These are phyloP conservation scores for Drosophila sucinea DNA, from an alignment of 1,140 invertebrate genomes.

Conservation along the genomic window DNA sequence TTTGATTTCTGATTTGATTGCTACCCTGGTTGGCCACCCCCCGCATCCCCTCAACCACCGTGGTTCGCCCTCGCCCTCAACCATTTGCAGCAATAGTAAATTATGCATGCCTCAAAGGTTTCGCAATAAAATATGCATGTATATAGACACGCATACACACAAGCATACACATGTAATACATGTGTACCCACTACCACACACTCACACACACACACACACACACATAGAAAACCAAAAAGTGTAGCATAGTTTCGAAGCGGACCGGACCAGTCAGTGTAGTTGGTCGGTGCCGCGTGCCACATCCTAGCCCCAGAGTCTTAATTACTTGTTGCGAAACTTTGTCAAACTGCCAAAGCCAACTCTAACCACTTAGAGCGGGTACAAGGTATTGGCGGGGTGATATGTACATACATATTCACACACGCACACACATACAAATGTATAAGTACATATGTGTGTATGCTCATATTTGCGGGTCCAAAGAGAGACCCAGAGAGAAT, in stretches of 20 bases:
- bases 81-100: constrained; percentile 49
- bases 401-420: neutral
- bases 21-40: constrained; percentile 21
- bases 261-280: neutral
- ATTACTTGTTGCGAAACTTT: constrained; percentile 29
- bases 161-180: constrained; percentile 3
- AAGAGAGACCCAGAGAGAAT: neutral
- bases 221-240: constrained; percentile 42
- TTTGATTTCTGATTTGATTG: constrained; percentile 48
- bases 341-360: constrained; percentile 18
- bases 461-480: neutral
- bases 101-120: constrained; percentile 58
- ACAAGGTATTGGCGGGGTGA: constrained; percentile 3
- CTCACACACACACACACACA: neutral
- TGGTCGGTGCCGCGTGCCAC: constrained; percentile 7
- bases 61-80: constrained; percentile 13
- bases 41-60: constrained; percentile 3
- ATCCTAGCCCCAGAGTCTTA: constrained; percentile 17
- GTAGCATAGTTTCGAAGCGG: constrained; percentile 49
- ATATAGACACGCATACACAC: constrained; percentile 19
- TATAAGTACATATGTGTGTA: neutral
- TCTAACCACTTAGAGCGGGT: constrained; percentile 14
- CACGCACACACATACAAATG: neutral
- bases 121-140: constrained; percentile 26
- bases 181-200: constrained; percentile 2